Conservation (phyloP, 2,888 invertebrate genomes). For the Megastigmus dorsalis region DNA sequence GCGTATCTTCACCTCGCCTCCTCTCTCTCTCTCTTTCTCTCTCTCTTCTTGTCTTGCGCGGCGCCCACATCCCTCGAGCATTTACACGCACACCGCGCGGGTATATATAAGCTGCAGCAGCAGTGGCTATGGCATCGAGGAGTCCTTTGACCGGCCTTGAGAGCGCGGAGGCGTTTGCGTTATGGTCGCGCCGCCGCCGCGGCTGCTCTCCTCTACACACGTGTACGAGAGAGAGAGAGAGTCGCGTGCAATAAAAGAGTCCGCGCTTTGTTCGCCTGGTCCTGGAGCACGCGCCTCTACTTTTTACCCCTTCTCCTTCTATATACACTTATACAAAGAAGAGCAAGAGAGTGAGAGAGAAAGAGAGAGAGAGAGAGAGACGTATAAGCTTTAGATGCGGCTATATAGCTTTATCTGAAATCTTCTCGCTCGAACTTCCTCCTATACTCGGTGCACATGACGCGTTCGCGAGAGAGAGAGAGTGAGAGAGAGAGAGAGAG, state of each 20-base stretch:
- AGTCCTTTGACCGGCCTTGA: conserved; percentile 53
- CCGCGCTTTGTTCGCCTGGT: conserved; percentile 1
- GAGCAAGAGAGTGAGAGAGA: too few species aligned
- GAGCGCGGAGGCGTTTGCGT: conserved; percentile 20
- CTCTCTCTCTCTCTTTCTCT: background rate
- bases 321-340: too few species aligned
- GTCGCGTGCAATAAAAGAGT: background rate
- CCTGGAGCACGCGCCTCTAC: too few species aligned
- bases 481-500: background rate
- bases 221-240: too few species aligned
- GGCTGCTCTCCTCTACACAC: background rate
- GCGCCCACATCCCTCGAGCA: background rate
- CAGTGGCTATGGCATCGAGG: conserved; percentile 1
- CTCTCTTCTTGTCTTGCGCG: background rate
- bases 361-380: too few species aligned
- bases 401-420: too few species aligned
- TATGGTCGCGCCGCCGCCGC: background rate
- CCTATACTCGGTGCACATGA: too few species aligned
- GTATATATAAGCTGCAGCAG: background rate
- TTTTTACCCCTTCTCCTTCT: too few species aligned
- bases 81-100: background rate
- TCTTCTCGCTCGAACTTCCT: too few species aligned
- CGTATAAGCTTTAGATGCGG: too few species aligned
- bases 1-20: background rate
- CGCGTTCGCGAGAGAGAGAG: background rate